Base-by-base conservation (phyloP, 2,888 invertebrate species). In the Melikaiella ostensackeni region DNA sequence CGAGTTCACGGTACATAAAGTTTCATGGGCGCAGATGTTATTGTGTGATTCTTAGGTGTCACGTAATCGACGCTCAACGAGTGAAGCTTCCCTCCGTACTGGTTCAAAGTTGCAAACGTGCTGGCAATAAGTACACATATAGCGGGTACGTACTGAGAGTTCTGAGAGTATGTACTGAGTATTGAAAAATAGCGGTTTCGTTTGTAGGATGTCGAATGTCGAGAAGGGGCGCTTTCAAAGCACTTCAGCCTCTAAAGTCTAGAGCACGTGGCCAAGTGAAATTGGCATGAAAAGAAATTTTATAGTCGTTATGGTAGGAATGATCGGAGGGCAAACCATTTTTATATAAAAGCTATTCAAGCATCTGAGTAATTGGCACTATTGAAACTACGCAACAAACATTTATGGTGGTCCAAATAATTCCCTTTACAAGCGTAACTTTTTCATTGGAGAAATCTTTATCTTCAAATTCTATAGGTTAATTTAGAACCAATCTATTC, bases 101-200 rank as follows among this genome's bases (percentile, higher is more conserved):
- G n/a, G 70, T 50, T 46, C 24, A 42, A 63, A 38, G 21, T 38
- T 63, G n/a, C 27, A 66, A 46, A 70, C 70, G 70, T 70, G 70
- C 30, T 70, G 46, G 70, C 70, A 70, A 70, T 70, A 70, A 50
- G 70, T 50, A 70, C 50, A 35, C 35, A 24, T 42, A 64, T 50
- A 70, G 50, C 70, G 70, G 50, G 70, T 70, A 66, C 8, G 24
- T 13, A 38, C 38, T 38, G 38, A 38, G 38, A 16, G 64, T 64
- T n/a, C n/a, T n/a, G n/a, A n/a, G n/a, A 30, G 30, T 30, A 30
- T 30, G 30, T 30, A 50, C 57, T 24, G 6, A 57, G 57, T 70
- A 70, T 70, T 70, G 70, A 70, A 50, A 70, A 70, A 70, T 70
- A 70, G 70, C 70, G 70, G 70, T 70, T 70, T 70, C 50, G 70